Evolutionary conservation across 2,113 vertebrate species (phyloP).

Genomic region (Piprites chloris): DNA sequence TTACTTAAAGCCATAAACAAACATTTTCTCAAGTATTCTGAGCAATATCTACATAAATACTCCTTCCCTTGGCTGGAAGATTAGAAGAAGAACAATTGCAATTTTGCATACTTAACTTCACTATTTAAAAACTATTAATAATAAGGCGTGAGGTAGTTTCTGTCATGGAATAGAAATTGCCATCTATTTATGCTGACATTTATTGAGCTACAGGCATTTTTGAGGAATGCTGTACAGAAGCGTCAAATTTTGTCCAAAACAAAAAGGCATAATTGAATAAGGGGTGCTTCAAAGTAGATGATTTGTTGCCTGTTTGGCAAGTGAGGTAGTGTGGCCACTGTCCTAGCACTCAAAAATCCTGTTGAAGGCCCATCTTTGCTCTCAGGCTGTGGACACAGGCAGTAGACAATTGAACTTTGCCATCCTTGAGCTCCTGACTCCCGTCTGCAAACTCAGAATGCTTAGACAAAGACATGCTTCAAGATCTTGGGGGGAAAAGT

Average conservation of each 20-base stretch:
- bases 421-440: not conserved
- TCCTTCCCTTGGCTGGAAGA: not conserved
- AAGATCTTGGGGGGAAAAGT: not conserved
- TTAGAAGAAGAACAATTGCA: not conserved
- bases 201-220: not conserved
- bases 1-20: not conserved
- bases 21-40: not conserved
- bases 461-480: not conserved
- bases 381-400: not conserved
- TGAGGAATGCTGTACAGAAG: not conserved
- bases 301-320: not conserved
- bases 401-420: not conserved
- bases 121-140: conserved; percentile 4
- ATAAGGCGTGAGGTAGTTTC: not conserved
- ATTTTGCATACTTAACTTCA: not conserved
- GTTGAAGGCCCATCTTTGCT: not conserved
- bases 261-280: not conserved
- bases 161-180: not conserved
- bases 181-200: not conserved
- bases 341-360: not conserved
- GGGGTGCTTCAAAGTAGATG: not conserved
- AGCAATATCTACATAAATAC: not conserved
- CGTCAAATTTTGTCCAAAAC: not conserved
- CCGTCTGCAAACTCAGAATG: not conserved
- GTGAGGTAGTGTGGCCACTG: not conserved